phyloP scores from a whole-genome alignment of 1,140 invertebrate genomes.

The Heterodera schachtii region DNA sequence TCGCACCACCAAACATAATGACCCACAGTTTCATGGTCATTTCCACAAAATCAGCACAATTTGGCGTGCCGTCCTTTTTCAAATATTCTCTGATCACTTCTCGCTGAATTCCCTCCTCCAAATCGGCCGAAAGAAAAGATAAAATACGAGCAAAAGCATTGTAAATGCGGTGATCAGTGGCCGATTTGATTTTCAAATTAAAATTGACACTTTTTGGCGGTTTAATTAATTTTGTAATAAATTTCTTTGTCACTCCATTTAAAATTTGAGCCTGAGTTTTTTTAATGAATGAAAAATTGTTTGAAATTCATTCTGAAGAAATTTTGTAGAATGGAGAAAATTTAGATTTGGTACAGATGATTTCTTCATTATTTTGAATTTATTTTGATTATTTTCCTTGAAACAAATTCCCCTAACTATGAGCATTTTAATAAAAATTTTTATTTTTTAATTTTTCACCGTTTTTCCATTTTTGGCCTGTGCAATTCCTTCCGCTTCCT shows the following conservation, averaged over 20 bases:
- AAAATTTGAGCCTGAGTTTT: neutral
- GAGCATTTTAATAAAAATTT: neutral
- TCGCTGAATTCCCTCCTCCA: neutral
- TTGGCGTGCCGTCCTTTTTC: neutral
- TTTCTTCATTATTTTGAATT: no score
- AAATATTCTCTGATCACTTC: neutral
- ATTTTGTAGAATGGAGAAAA: no score
- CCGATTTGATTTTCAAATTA: neutral
- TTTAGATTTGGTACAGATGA: no score
- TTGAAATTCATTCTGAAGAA: no score
- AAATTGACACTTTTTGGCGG: no score
- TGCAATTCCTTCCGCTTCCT: neutral
- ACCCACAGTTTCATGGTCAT: neutral
- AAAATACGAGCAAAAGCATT: neutral
- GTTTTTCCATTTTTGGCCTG: neutral
- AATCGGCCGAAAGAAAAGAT: neutral
- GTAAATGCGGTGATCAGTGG: neutral
- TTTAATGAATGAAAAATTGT: no score
- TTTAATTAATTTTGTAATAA: neutral
- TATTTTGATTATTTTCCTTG: no score
- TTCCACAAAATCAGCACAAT: neutral
- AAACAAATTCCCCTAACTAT: no score
- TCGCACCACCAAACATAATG: neutral
- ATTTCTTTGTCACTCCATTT: neutral
- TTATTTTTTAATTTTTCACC: neutral